These are phyloP conservation scores for Alectura lathami DNA, from an alignment of 2,113 vertebrate genomes.

Conservation along the genomic window DNA sequence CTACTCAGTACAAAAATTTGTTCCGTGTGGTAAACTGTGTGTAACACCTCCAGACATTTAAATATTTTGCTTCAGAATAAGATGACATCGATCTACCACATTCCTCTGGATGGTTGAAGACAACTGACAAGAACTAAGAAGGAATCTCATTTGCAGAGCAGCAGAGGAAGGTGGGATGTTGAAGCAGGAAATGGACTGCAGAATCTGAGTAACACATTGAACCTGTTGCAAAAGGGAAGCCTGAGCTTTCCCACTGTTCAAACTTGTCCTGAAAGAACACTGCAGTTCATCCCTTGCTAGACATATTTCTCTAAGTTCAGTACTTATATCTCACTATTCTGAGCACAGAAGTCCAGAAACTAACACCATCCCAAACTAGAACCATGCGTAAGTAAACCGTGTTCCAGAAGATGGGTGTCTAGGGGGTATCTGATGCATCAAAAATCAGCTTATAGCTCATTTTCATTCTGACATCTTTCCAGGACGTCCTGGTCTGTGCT, in stretches of 20 bases:
- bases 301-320: neutral
- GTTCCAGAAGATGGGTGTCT: neutral
- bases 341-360: neutral
- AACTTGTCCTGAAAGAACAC: neutral
- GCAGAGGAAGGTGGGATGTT: neutral
- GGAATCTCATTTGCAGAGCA: neutral
- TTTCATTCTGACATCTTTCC: neutral
- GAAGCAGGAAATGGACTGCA: neutral
- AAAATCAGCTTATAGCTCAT: neutral
- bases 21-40: neutral
- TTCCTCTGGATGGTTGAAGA: neutral
- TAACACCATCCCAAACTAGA: neutral
- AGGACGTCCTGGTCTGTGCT: neutral
- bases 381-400: neutral
- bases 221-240: neutral
- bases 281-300: neutral
- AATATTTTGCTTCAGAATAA: neutral
- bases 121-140: neutral
- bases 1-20: neutral
- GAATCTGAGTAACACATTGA: neutral
- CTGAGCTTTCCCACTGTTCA: neutral
- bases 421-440: fast-evolving
- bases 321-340: neutral
- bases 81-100: neutral
- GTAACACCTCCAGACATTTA: neutral